Evolutionary conservation across 2,888 invertebrate species (phyloP), one percentile per base, ranked within the genome.

Genomic region (Dryadula phaetusa): DNA sequence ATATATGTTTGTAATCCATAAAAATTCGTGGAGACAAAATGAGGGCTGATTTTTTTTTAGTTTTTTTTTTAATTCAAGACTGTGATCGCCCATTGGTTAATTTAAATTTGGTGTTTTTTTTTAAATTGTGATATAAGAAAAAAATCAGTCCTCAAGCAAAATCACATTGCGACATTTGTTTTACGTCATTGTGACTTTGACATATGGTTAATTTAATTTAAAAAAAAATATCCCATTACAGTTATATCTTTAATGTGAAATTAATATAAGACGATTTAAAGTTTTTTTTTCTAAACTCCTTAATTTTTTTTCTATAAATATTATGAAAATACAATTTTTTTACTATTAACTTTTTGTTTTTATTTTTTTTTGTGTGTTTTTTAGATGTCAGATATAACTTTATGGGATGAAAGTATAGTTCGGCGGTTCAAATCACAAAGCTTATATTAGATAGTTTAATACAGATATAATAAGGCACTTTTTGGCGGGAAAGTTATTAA

Each of bases 101-200:
- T 66, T 46, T 65, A 53, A 61, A 54, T 70, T 71, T 70, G n/a
- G n/a, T n/a, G 66, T 73, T 70, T 72, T 64, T 76, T 75, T 71
- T 77, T 78, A 4, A 28, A 18, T 72, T 78, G 79, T 78, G 76
- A 77, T 77, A 74, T 65, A 47, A 74, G 63, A 52, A 69, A 79
- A 83, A 87, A 84, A 81, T 86, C 85, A 81, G 78, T 82, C 81
- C 85, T 82, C 83, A 73, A 25, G 74, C 85, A 83, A 84, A 86
- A 82, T 86, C 89, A 88, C 90, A 89, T 87, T 83, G 77, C 76
- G 81, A 85, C 77, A 90, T 91, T 87, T 90, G 90, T 91, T 91
- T 87, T 81, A 79, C 78, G 80, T 83, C 80, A 81, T 52, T 91
- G 90, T 90, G 90, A 86, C 73, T 86, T 88, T 86, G 83, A 73